phyloP scores from a whole-genome alignment of 2,797 vertebrate species.

The Myiotriccus ornatus region DNA sequence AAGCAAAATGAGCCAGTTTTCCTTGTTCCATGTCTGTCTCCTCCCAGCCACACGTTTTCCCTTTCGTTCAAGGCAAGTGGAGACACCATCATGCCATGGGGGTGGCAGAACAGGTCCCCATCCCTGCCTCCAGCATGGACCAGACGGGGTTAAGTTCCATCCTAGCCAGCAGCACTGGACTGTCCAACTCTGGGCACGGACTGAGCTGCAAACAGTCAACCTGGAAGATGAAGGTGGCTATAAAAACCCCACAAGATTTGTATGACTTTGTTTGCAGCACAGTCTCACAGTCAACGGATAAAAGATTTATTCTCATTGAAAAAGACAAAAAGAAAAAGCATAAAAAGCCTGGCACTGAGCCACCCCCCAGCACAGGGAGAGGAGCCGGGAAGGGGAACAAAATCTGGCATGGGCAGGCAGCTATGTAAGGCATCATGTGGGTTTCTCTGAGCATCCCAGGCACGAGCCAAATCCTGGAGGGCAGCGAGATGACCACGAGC shows the following conservation, averaged over 20 bases:
- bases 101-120: neutral
- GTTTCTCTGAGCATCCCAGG: neutral
- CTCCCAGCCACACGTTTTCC: neutral
- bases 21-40: neutral
- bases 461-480: neutral
- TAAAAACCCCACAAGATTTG: slow-evolving; percentile 9
- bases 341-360: slow-evolving; percentile 18
- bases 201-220: neutral
- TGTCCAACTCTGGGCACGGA: neutral
- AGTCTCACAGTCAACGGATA: neutral
- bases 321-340: slow-evolving; percentile 25
- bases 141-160: neutral
- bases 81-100: neutral
- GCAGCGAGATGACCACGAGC: accelerated
- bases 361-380: neutral
- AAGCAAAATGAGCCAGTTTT: slow-evolving; percentile 50
- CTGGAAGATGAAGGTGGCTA: neutral
- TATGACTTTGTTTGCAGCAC: slow-evolving; percentile 1
- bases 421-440: neutral
- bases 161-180: neutral
- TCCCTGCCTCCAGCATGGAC: neutral
- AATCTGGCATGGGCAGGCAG: neutral
- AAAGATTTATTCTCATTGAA: slow-evolving; percentile 38
- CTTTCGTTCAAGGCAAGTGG: neutral
- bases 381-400: neutral